These are phyloP conservation scores for Tenualosa ilisha DNA, from an alignment of 2,797 vertebrate genomes.

Conservation along the genomic window DNA sequence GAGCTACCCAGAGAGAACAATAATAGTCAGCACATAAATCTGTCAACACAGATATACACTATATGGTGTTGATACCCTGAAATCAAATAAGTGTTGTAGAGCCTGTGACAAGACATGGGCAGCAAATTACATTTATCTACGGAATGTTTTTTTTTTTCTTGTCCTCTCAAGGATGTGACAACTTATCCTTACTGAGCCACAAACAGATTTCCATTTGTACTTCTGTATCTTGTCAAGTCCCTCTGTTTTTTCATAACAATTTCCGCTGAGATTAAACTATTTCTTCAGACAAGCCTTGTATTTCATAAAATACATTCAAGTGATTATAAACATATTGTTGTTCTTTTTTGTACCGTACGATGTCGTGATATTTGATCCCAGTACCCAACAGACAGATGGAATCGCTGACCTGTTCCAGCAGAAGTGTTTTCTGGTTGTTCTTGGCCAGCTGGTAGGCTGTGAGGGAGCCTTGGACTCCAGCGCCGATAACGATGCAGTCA, in stretches of 20 bases:
- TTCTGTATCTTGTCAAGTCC: neutral
- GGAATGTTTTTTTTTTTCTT: neutral
- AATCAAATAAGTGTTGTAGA: neutral
- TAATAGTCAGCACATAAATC: neutral
- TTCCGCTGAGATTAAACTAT: neutral
- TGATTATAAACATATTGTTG: neutral
- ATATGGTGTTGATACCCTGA: neutral
- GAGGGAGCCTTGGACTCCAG: neutral
- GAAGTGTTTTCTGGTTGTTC: constrained; percentile 61
- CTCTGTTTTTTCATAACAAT: too few species aligned
- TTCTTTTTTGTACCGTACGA: neutral
- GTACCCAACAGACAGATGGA: neutral
- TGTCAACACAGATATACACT: neutral
- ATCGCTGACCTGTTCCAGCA: constrained; percentile 77
- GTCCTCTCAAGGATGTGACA: neutral
- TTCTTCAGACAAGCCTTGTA: neutral
- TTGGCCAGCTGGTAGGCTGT: constrained; percentile 71
- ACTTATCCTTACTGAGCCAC: neutral
- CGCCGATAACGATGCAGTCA: constrained; percentile 64
- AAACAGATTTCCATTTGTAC: neutral
- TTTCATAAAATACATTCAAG: neutral
- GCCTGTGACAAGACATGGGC: neutral
- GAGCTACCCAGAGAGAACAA: neutral
- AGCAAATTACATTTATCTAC: neutral
- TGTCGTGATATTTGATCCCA: neutral